Base-by-base conservation (phyloP, 2,797 vertebrate genomes). In the Hydrocynus forskahlii region DNA sequence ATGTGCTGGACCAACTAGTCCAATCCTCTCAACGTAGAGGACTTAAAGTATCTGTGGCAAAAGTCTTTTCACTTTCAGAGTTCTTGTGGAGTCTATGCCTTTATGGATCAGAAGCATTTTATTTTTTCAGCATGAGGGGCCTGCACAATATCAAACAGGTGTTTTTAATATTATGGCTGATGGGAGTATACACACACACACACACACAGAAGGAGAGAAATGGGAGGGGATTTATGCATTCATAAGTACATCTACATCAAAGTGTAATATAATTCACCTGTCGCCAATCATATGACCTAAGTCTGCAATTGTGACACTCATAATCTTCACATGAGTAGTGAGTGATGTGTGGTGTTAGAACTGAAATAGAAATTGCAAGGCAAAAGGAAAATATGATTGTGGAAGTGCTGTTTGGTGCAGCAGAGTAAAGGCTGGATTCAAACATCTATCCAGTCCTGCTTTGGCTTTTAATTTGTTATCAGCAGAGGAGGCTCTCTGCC, bases 391-490 rank as follows among this genome's bases (percentile, higher is more conserved):
- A 48, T 50, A 25, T 64, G 77, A 70, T 55, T 83, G 55, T 19
- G 55, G 70, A 52, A 12, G 45, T 81, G 50, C 59, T 57, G 69
- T 75, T 75, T 35, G 50, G 23, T 29, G 19, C 19, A 66, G 7
- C 10, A 73, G 16, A 72, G 23, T 62, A 72, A 23, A 50, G 5
- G 14, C 45, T 70, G 57, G 21, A 85, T 66, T 25, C 35, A 35
- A 35, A 35, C 48, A 72, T 81, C 43, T 75, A 72, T 55, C 35
- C 75, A 75, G 63, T 83, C 64, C 75, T 63, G 57, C 59, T 52
- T 50, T 67, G 69, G 45, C 74, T 71, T 86, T 73, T 80, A 84
- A 79, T 86, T 72, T 83, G 64, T 78, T 72, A 84, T 77, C 55
- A 83, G 83, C 69, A 81, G 55, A 76, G 17, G 40, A 72, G 76